phyloP scores from a whole-genome alignment of 2,797 vertebrate species.

The Cryptoblepharus egeriae region DNA sequence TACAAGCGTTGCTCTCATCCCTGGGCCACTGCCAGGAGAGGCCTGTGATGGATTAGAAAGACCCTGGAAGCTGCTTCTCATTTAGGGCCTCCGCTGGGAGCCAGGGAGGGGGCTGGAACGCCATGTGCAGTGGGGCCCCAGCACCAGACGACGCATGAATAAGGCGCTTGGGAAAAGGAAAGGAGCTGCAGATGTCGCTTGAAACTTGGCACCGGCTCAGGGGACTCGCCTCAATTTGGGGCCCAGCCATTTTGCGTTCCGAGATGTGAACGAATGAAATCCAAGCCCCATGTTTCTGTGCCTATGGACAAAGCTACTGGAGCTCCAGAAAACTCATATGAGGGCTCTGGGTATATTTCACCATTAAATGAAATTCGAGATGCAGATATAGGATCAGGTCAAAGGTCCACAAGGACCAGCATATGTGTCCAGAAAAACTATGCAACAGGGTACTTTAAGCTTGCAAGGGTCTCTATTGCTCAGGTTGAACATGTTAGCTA shows the following conservation, averaged over 20 bases:
- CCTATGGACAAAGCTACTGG: not conserved
- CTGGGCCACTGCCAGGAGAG: not conserved
- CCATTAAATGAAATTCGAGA: no score
- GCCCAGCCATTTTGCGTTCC: constrained; percentile 12
- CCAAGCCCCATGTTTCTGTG: not conserved
- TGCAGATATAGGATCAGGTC: no score
- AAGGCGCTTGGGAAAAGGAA: no score
- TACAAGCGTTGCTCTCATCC: not conserved
- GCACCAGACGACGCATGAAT: no score
- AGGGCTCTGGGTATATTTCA: not conserved
- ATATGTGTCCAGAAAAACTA: no score
- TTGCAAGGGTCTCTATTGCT: not conserved
- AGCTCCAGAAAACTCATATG: not conserved
- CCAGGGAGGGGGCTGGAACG: not conserved
- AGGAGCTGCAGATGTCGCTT: no score
- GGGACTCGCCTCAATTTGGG: not conserved
- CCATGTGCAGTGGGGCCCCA: not conserved
- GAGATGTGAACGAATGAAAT: not conserved
- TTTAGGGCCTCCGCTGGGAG: not conserved
- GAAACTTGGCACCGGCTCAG: no score
- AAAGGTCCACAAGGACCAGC: no score
- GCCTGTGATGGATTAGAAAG: not conserved
- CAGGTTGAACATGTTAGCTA: not conserved
- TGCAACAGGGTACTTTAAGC: not conserved
- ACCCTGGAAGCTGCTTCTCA: not conserved